phyloP scores from a whole-genome alignment of 2,113 vertebrate genomes.

The Halcyon malimbica region DNA sequence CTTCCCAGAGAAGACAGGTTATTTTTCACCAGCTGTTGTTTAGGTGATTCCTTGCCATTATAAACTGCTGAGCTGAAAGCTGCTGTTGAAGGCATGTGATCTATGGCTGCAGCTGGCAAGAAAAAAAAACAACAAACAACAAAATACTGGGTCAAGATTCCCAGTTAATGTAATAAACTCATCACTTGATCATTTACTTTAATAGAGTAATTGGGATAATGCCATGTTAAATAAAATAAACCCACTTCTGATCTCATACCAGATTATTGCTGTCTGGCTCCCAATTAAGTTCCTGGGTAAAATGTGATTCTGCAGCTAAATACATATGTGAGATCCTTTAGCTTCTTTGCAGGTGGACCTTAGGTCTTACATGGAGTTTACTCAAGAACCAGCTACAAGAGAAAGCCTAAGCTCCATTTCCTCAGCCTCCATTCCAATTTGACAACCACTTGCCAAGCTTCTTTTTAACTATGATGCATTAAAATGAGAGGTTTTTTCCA shows the following conservation, averaged over 20 bases:
- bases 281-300: background rate
- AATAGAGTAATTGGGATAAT: background rate
- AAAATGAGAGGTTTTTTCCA: background rate
- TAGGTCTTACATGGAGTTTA: background rate
- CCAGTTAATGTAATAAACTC: background rate
- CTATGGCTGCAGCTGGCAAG: slow-evolving; percentile 63
- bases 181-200: background rate
- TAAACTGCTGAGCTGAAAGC: slow-evolving; percentile 64
- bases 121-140: background rate
- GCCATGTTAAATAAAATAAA: background rate
- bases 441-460: background rate
- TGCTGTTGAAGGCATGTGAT: slow-evolving; percentile 63
- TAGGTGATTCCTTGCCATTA: slow-evolving; percentile 82
- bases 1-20: slow-evolving; percentile 68
- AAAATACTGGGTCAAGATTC: background rate
- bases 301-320: background rate
- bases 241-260: background rate
- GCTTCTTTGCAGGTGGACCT: background rate
- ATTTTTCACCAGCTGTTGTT: slow-evolving; percentile 75
- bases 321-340: background rate
- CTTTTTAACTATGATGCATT: background rate
- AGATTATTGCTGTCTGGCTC: background rate
- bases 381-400: background rate
- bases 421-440: background rate
- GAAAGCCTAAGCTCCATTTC: too few relatives aligned